Conservation (phyloP, 2,888 invertebrate species). For the Arrhopalites spinosus region DNA sequence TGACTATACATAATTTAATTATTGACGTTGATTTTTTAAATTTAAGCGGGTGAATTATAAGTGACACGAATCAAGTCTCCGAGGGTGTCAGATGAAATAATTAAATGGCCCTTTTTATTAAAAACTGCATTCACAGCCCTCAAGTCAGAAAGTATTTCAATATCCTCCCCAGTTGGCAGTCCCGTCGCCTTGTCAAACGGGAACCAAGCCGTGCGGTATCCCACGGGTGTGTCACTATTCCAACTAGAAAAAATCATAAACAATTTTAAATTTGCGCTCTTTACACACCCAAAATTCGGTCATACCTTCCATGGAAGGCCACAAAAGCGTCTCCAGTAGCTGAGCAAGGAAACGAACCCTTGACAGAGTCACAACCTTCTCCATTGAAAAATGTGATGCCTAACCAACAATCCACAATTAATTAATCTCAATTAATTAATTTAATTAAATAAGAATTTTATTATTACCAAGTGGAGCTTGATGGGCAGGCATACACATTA, state of each 20-base stretch:
- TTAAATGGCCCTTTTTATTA: slow-evolving; percentile 44
- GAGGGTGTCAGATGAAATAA: slow-evolving; percentile 42
- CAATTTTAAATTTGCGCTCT: no score
- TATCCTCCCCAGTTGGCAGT: not conserved
- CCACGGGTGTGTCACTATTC: slow-evolving; percentile 37
- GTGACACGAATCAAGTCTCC: slow-evolving; percentile 41
- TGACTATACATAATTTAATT: no score
- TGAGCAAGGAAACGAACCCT: slow-evolving; percentile 49
- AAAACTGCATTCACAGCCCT: slow-evolving; percentile 50
- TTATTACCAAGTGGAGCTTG: no score
- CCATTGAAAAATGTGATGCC: slow-evolving; percentile 48
- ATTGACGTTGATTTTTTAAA: no score
- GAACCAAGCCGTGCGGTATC: slow-evolving; percentile 44
- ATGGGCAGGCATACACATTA: slow-evolving; percentile 49
- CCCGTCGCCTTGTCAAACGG: slow-evolving; percentile 36
- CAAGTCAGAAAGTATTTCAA: slow-evolving; percentile 37
- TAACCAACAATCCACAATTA: no score
- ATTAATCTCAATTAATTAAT: no score
- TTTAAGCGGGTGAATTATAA: slow-evolving; percentile 30
- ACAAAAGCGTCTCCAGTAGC: slow-evolving; percentile 44
- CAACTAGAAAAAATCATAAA: no score
- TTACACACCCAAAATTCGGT: no score
- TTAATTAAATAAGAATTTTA: no score
- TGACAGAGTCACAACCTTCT: slow-evolving; percentile 33
- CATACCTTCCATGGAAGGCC: slow-evolving; percentile 50